Evolutionary conservation across 1,140 invertebrate genomes (phyloP).

Genomic region (Cyrtorhinus lividipennis): DNA sequence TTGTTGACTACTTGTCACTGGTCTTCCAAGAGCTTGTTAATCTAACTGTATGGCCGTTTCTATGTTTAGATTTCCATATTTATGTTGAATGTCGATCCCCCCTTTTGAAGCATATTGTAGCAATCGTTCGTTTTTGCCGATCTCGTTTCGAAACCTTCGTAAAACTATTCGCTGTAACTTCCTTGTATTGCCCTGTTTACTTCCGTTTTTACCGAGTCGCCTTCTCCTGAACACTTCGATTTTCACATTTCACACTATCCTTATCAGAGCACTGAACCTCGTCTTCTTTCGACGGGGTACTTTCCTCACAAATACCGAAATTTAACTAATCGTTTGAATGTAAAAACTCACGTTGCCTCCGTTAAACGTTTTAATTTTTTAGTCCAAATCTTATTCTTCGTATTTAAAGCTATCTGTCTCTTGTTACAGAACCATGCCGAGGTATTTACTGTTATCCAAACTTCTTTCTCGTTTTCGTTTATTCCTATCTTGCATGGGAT

Average conservation of each 20-base stretch:
- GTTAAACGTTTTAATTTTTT: too few relatives aligned
- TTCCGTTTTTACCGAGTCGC: too few relatives aligned
- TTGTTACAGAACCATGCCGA: slow-evolving; percentile 28
- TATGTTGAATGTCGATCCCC: not conserved
- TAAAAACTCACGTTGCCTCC: too few relatives aligned
- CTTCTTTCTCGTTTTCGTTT: slow-evolving; percentile 15
- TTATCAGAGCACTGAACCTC: not conserved
- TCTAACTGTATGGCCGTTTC: not conserved
- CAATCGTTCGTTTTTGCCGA: too few relatives aligned
- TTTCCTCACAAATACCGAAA: not conserved
- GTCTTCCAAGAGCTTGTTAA: not conserved
- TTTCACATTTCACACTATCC: too few relatives aligned
- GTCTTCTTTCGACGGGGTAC: not conserved
- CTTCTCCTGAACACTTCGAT: too few relatives aligned
- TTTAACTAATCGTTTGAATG: not conserved
- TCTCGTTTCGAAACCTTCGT: too few relatives aligned
- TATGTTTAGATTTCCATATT: not conserved
- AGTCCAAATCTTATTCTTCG: too few relatives aligned
- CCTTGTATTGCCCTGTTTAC: too few relatives aligned
- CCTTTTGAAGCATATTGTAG: not conserved
- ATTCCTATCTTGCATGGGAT: slow-evolving; percentile 11
- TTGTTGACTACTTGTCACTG: not conserved
- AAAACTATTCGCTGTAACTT: too few relatives aligned
- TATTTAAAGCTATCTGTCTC: slow-evolving; percentile 21
- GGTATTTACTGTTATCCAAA: slow-evolving; percentile 22